Evolutionary conservation across 2,888 invertebrate species (phyloP).

Genomic region (Thymelicus sylvestris): DNA sequence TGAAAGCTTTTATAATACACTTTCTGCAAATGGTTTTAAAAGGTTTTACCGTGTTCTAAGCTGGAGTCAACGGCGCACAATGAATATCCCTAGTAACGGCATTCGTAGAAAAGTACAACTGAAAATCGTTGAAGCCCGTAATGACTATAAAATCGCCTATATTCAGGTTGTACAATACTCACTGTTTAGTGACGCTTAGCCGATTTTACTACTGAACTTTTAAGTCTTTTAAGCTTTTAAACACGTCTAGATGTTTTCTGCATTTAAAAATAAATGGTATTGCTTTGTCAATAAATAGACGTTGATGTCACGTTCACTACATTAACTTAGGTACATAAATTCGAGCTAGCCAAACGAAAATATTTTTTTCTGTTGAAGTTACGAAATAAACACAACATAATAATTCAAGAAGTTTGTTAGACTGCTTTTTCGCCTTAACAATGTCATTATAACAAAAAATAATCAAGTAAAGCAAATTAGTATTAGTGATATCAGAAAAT

Average conservation of each 20-base stretch:
- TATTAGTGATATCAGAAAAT: too few species aligned
- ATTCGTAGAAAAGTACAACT: conserved; percentile 22
- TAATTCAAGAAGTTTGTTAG: too few species aligned
- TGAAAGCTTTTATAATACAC: conserved; percentile 3
- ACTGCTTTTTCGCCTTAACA: too few species aligned
- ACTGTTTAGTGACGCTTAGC: conserved; percentile 11
- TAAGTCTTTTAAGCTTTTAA: conserved; percentile 1
- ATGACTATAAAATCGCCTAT: conserved; percentile 20
- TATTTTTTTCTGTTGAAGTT: not conserved
- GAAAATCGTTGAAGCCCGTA: conserved; percentile 23
- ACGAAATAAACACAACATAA: not conserved
- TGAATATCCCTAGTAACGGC: conserved; percentile 10
- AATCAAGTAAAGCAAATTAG: too few species aligned
- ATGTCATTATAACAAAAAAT: too few species aligned
- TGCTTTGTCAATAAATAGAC: conserved; percentile 2
- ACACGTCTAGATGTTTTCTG: not conserved
- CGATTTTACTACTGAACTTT: not conserved
- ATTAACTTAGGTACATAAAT: not conserved
- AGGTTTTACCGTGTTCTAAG: conserved; percentile 24
- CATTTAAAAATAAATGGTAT: not conserved
- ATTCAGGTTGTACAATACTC: conserved; percentile 10
- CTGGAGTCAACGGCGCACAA: conserved; percentile 23
- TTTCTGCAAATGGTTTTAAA: conserved; percentile 23
- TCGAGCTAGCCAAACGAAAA: not conserved
- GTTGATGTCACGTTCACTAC: not conserved